Conservation (phyloP, 2,113 vertebrate species). For the Tenrec ecaudatus region DNA sequence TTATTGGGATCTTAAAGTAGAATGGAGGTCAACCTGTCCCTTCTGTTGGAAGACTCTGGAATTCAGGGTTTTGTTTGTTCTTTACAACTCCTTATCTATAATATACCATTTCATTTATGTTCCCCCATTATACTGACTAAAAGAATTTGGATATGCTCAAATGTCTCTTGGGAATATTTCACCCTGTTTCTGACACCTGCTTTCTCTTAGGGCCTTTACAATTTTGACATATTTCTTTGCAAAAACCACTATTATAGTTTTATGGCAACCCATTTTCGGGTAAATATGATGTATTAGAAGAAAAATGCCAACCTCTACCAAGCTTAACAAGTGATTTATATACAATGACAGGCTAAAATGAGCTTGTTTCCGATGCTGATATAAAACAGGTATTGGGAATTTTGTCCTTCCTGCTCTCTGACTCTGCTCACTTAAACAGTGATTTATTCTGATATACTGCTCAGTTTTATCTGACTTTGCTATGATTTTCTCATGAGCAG, state of each 20-base stretch:
- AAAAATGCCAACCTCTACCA: conserved; percentile 54
- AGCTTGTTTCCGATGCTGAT: conserved; percentile 51
- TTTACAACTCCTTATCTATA: background rate
- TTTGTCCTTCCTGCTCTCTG: conserved; percentile 62
- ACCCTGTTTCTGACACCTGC: background rate
- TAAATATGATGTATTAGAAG: conserved; percentile 61
- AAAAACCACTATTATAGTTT: conserved; percentile 13
- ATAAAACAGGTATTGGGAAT: conserved; percentile 66
- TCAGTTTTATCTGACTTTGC: conserved; percentile 62
- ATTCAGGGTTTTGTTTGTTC: background rate
- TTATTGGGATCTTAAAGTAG: conserved; percentile 24
- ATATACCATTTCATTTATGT: conserved; percentile 53
- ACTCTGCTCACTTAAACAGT: conserved; percentile 71
- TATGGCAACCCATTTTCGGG: conserved; percentile 46
- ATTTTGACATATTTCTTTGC: conserved; percentile 38
- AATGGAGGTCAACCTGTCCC: background rate
- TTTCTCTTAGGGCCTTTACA: background rate
- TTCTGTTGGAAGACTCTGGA: conserved; percentile 48
- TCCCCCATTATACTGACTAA: background rate
- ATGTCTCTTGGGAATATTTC: conserved; percentile 29
- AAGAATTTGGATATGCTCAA: conserved; percentile 24
- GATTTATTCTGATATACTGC: conserved; percentile 65
- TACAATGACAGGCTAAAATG: conserved; percentile 69
- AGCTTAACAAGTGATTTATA: conserved; percentile 69
- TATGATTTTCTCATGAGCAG: conserved; percentile 68